A percentile compares a stretch with the other conserved stretches of the same genome.
Evolutionary conservation across 2,888 invertebrate genomes (phyloP).

Genomic region (Argyresthia albistria): DNA sequence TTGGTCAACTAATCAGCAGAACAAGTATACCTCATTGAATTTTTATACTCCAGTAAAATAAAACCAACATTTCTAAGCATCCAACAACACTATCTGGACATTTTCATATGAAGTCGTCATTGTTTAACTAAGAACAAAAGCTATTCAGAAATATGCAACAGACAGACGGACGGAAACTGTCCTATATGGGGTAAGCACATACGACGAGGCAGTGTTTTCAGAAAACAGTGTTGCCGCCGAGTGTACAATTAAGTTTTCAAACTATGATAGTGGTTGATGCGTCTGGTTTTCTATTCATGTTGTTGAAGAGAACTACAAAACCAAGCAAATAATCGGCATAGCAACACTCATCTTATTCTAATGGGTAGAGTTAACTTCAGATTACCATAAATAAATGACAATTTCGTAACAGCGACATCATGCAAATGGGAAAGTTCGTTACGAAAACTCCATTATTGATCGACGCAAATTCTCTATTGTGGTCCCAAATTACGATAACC

Average conservation of each 20-base stretch:
- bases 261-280: conserved; percentile 11
- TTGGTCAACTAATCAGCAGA: too few relatives aligned
- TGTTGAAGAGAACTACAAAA: too few relatives aligned
- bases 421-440: conserved; percentile 26
- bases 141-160: conserved; percentile 56
- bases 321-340: neutral
- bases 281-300: neutral
- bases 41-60: too few relatives aligned
- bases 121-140: conserved; percentile 65
- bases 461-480: conserved; percentile 18
- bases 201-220: conserved; percentile 43
- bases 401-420: conserved; percentile 18
- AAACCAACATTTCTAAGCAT: too few relatives aligned
- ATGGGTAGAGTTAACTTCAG: neutral
- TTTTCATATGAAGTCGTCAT: conserved; percentile 31
- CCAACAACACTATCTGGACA: neutral
- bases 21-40: too few relatives aligned
- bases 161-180: conserved; percentile 43
- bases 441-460: conserved; percentile 15
- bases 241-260: conserved; percentile 56
- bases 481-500: conserved; percentile 43
- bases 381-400: conserved; percentile 23
- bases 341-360: too few relatives aligned
- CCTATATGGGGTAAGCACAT: conserved; percentile 34
- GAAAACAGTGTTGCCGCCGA: conserved; percentile 30